Base-by-base conservation (phyloP, 35 echinoderm and acorn worm genomes). In the Apostichopus californicus region DNA sequence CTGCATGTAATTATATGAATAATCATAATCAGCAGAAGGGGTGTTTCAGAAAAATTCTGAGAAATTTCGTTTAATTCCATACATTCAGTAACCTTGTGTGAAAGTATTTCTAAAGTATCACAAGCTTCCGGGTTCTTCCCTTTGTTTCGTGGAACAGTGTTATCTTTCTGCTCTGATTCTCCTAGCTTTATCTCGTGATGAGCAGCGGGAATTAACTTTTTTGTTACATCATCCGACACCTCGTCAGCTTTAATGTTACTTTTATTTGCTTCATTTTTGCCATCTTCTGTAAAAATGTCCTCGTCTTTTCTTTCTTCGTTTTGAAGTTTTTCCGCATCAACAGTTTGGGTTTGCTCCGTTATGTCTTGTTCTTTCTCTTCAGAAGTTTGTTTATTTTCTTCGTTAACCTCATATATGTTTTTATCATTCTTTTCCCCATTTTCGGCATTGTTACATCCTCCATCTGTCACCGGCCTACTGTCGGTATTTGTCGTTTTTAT, bases 21-120 rank as follows among this genome's bases (percentile, higher is more conserved):
- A 18, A 72, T 89, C 86, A 89, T 89, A 15, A 89, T 89, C 52
- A 71, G 52, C 17, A 89, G 86, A 46, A 89, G 25, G 4, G 86
- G 86, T 17, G 86, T 89, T n/a, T 22, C 52, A 8, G 57, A 52
- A 55, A 89, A 89, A n/a, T 71, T 63, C 1, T 60, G 9, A 54
- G 60, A 14, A 8, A 89, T 72, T 21, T 89, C 86, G 64, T 89
- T 89, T 7, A 52, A 20, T 8, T 24, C 22, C 23, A 89, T 57
- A 52, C 20, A 72, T 3, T 54, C 2, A 21, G 5, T 85, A 15
- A 85, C 81, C 5, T 85, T 57, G 8, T n/a, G 0, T 58, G n/a
- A 5, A 21, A 85, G 6, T 10, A 10, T 10, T 15, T 58, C 18
- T 22, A 85, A 8, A 6, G 4, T 0, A 8, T 5, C 55, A 21